Evolutionary conservation across 2,797 vertebrate genomes (phyloP).

Genomic region (Urosaurus nigricauda): DNA sequence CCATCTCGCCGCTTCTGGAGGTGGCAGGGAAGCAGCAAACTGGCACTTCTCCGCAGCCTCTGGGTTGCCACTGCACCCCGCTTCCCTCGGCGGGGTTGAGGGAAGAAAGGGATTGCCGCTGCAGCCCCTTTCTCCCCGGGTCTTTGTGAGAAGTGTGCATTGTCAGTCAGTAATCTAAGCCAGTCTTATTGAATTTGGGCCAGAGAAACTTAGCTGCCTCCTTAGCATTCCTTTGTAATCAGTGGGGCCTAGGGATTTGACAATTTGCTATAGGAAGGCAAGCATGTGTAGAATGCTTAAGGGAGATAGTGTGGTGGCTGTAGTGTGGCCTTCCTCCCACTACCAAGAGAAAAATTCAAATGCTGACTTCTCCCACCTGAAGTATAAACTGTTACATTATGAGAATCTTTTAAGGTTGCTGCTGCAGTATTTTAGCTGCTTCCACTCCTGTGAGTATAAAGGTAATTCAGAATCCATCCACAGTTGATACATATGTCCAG

Average conservation of each 20-base stretch:
- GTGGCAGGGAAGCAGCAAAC: no score
- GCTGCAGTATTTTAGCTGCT: not conserved
- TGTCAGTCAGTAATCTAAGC: not conserved
- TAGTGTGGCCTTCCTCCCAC: not conserved
- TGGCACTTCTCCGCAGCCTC: no score
- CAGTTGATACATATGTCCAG: not conserved
- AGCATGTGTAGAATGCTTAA: conserved; percentile 30
- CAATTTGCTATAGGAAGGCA: conserved; percentile 14
- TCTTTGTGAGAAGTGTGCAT: not conserved
- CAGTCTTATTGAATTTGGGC: not conserved
- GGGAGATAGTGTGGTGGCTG: conserved; percentile 29
- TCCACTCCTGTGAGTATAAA: not conserved
- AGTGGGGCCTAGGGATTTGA: not conserved
- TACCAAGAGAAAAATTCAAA: no score
- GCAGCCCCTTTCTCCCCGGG: no score
- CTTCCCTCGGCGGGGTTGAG: no score
- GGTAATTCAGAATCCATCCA: not conserved
- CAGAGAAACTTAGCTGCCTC: not conserved
- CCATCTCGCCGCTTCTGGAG: no score
- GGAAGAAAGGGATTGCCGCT: no score
- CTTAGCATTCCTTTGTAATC: conserved; percentile 30
- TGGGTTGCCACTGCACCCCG: no score
- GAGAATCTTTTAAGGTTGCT: not conserved
- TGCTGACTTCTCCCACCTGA: not conserved
- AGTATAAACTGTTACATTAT: not conserved